phyloP scores from a whole-genome alignment of 2,888 invertebrate genomes.

The Orchestes rusci region DNA sequence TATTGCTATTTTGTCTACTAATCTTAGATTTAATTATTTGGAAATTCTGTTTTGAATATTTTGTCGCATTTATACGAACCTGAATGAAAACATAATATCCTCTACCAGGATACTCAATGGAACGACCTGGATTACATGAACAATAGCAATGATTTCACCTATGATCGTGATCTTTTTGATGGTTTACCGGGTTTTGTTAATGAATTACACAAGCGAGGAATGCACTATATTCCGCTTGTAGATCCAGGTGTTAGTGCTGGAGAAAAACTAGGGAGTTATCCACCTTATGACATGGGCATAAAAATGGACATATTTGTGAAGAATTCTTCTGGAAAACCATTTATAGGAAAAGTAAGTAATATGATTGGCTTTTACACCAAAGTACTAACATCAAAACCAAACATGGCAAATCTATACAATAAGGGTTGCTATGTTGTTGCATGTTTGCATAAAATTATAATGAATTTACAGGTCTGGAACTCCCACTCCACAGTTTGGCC shows the following conservation, averaged over 20 bases:
- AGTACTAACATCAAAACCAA: no score
- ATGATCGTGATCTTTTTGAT: constrained; percentile 54
- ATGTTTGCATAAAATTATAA: no score
- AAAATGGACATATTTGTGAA: constrained; percentile 67
- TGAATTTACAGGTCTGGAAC: constrained; percentile 58
- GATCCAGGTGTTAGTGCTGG: constrained; percentile 71
- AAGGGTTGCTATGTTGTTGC: no score
- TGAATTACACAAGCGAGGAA: constrained; percentile 59
- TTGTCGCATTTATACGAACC: no score
- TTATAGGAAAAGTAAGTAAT: constrained; percentile 59
- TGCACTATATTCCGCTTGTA: constrained; percentile 69
- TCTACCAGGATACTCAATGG: constrained; percentile 77
- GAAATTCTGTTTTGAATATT: no score
- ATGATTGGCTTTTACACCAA: no score
- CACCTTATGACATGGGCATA: constrained; percentile 69
- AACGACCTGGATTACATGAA: constrained; percentile 83
- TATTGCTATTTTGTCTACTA: no score
- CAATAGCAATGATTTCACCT: constrained; percentile 71
- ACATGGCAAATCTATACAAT: no score
- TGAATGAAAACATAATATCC: no score
- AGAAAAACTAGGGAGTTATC: constrained; percentile 59
- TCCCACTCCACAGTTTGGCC: constrained; percentile 65
- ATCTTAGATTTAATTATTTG: no score
- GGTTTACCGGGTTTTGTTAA: constrained; percentile 63
- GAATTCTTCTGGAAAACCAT: constrained; percentile 57